These are phyloP conservation scores for Agriopis aurantiaria DNA, from an alignment of 2,888 invertebrate species.

Conservation along the genomic window DNA sequence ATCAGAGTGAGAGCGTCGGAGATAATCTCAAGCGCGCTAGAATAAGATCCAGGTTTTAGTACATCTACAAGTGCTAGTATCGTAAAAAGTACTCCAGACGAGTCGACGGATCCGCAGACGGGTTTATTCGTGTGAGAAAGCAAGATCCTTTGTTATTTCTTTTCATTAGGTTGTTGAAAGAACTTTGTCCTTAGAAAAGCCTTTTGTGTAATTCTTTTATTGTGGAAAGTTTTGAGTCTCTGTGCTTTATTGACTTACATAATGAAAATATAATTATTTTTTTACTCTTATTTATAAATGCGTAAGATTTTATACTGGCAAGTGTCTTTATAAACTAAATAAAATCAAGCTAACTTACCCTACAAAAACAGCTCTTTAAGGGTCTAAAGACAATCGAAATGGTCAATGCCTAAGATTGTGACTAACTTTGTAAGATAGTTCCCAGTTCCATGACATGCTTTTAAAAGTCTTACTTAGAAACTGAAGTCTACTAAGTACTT, in stretches of 20 bases:
- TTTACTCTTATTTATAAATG: too few species aligned
- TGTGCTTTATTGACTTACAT: neutral
- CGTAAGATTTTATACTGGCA: too few species aligned
- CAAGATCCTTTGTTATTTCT: slow-evolving; percentile 61
- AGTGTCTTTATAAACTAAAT: too few species aligned
- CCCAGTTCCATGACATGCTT: too few species aligned
- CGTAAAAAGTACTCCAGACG: slow-evolving; percentile 75
- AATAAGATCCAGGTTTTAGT: slow-evolving; percentile 30
- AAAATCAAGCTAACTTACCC: too few species aligned
- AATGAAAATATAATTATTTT: too few species aligned
- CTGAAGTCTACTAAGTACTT: too few species aligned
- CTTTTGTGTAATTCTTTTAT: slow-evolving; percentile 7
- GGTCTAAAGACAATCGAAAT: too few species aligned
- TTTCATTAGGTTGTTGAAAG: slow-evolving; percentile 57
- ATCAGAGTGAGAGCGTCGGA: neutral
- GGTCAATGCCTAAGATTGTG: too few species aligned
- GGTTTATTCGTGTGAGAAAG: slow-evolving; percentile 64
- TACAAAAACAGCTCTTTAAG: too few species aligned
- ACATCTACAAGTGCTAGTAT: slow-evolving; percentile 67
- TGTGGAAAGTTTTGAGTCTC: neutral
- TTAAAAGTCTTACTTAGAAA: too few species aligned
- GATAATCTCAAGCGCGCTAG: neutral
- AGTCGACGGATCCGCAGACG: slow-evolving; percentile 72
- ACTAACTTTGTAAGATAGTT: too few species aligned
- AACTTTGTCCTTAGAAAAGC: slow-evolving; percentile 39